phyloP scores from a whole-genome alignment of 2,797 vertebrate species.

The Clarias platycephalus region DNA sequence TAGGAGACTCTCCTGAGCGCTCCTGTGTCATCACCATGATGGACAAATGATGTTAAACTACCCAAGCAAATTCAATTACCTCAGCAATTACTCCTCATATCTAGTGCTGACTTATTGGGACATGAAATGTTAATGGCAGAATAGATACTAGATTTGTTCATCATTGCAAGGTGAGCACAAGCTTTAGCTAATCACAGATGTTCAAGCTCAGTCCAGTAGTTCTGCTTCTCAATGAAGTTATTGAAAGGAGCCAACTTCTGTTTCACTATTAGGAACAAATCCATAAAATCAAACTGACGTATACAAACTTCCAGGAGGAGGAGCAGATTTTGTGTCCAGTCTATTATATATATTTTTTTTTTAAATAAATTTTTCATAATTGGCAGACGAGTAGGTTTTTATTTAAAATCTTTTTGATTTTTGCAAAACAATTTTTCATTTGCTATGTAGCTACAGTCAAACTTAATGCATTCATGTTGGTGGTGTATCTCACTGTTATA shows the following conservation, averaged over 20 bases:
- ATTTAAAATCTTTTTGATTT: neutral
- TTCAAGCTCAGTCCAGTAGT: conserved; percentile 59
- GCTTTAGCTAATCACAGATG: conserved; percentile 70
- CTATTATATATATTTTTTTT: neutral
- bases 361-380: neutral
- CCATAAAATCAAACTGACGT: neutral
- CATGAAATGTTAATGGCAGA: conserved; percentile 80
- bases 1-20: conserved; percentile 67
- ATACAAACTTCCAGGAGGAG: neutral
- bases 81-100: conserved; percentile 74
- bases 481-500: no score
- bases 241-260: conserved; percentile 28
- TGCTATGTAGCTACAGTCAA: neutral
- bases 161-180: conserved; percentile 75
- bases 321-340: neutral
- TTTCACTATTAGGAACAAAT: neutral
- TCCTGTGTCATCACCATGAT: conserved; percentile 75
- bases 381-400: neutral
- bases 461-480: neutral
- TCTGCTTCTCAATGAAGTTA: conserved; percentile 49
- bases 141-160: conserved; percentile 75
- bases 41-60: conserved; percentile 77
- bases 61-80: conserved; percentile 84
- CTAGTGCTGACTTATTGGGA: conserved; percentile 76
- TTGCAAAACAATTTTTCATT: neutral